Base-by-base conservation (phyloP, 2,888 invertebrate species). In the Plebejus anna region DNA sequence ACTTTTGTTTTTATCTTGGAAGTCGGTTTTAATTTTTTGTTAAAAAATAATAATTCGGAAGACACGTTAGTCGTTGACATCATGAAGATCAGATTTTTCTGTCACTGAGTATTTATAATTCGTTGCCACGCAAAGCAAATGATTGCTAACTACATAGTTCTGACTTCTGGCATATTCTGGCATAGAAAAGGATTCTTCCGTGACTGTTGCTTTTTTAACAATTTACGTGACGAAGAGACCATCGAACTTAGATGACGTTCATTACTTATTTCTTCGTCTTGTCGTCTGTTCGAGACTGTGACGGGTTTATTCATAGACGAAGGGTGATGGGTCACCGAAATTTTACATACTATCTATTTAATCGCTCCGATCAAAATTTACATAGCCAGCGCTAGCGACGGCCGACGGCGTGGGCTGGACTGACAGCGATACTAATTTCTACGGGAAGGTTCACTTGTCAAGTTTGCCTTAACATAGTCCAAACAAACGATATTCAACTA, bases 311-410 rank as follows among this genome's bases (percentile, higher is more conserved):
- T 66, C 66, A 66, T 66, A 66, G 66, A 61, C 61, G 28, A 66
- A 66, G 66, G 66, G 66, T 36, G 32, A 16, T 38, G 66, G 66
- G 75, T 75, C 75, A 47, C 66, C 75, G 47, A 75, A 66, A 22
- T 66, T 66, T 66, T 47, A 47, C 61, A 66, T 77, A 66, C 22
- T 22, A 22, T 76, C 51, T 78, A 51, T 76, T 78, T 71, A 76
- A 78, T 78, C 71, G 71, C 70, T 76, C 42, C 66, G 75, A 78
- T 75, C 47, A 73, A 51, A 66, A 66, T 66, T 66, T 66, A 16
- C 66, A 66, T 66, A 66, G 66, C 66, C 32, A 66, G 32, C 11
- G 66, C 32, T 5, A 22, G 22, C 59, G 7, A 13, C 55, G 61
- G 66, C 66, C 22, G 22, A 22, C 22, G 22, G 22, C 22, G 66